Evolutionary conservation across 1,140 invertebrate genomes (phyloP).

Genomic region (Lordiphosa mommai): DNA sequence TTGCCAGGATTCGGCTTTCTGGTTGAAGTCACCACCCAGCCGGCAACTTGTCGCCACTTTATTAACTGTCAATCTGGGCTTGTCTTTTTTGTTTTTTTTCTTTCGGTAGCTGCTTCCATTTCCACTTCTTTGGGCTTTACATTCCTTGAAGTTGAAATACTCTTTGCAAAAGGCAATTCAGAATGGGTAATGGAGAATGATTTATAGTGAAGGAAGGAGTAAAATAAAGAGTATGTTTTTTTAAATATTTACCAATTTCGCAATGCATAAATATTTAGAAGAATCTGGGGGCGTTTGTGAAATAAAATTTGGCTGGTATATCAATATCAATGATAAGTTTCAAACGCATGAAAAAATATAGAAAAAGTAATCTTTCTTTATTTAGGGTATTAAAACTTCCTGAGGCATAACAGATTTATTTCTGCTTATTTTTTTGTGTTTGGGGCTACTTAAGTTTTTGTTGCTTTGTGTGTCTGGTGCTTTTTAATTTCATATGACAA

Average conservation of each 20-base stretch:
- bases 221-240: too few relatives aligned
- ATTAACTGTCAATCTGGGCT: constrained; percentile 71
- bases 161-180: too few relatives aligned
- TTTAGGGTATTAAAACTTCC: neutral
- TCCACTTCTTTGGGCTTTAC: constrained; percentile 2
- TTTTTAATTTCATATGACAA: constrained; percentile 30
- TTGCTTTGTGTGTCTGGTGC: constrained; percentile 5
- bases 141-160: neutral
- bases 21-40: constrained; percentile 32
- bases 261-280: too few relatives aligned
- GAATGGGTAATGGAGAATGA: too few relatives aligned
- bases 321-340: too few relatives aligned
- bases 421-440: neutral
- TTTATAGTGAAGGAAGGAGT: too few relatives aligned
- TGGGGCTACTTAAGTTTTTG: constrained; percentile 27
- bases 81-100: constrained; percentile 16
- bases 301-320: too few relatives aligned
- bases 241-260: too few relatives aligned
- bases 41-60: constrained; percentile 67
- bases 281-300: too few relatives aligned
- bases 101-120: constrained; percentile 8
- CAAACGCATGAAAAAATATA: too few relatives aligned
- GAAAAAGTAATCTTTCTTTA: too few relatives aligned
- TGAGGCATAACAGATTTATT: neutral
- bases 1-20: constrained; percentile 41